A percentile compares a stretch with the other conserved stretches of the same genome.
Conservation (phyloP, 2,113 vertebrate genomes). For the Anguilla japonica region DNA sequence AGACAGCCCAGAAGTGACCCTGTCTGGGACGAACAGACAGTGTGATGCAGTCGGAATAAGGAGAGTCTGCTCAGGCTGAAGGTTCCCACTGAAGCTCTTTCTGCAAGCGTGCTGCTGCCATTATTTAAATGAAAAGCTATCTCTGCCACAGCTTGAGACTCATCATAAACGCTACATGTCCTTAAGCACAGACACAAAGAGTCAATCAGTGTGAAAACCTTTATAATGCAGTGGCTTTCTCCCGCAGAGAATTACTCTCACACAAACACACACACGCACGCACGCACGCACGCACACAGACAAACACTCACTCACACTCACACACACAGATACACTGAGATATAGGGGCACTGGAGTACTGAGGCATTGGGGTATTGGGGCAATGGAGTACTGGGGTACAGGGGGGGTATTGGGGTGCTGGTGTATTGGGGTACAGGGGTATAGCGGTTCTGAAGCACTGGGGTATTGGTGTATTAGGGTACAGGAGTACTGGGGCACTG, state of each 20-base stretch:
- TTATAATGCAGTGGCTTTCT: neutral
- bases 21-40: neutral
- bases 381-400: too few species aligned
- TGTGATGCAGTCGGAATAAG: neutral
- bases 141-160: neutral
- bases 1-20: neutral
- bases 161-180: neutral
- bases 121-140: neutral
- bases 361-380: too few species aligned
- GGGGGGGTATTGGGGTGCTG: too few species aligned
- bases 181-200: neutral
- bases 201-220: neutral
- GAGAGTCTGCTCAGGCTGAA: neutral
- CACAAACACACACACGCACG: neutral
- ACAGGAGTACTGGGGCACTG: too few species aligned
- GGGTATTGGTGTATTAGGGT: too few species aligned
- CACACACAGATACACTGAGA: neutral
- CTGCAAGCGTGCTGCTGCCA: neutral
- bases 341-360: too few species aligned
- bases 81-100: neutral
- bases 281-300: neutral
- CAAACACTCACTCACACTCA: neutral
- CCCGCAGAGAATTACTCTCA: neutral
- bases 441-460: too few species aligned
- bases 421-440: too few species aligned